Percentiles rank a stretch among this genome's conserved stretches.
Evolutionary conservation across 2,888 invertebrate genomes (phyloP).

Genomic region (Heliconius ismenius): DNA sequence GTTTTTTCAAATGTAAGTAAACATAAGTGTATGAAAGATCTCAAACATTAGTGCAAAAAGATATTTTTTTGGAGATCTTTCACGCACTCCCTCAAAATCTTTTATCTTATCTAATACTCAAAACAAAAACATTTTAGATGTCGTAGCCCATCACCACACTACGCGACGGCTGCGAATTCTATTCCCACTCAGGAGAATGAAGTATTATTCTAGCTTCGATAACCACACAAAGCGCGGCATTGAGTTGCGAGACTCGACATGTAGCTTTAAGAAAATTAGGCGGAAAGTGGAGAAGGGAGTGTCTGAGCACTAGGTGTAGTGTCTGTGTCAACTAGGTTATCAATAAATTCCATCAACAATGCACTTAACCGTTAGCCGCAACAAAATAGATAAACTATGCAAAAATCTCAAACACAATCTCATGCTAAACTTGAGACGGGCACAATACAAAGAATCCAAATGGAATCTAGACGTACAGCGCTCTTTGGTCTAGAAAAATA

Average conservation of each 20-base stretch:
- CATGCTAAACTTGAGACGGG: conserved; percentile 12
- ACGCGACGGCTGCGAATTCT: not conserved
- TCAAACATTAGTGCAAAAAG: too few species aligned
- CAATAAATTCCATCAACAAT: not conserved
- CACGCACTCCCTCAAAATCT: not conserved
- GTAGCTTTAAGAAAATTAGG: too few species aligned
- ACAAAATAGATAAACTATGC: conserved; percentile 28
- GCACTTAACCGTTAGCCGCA: not conserved
- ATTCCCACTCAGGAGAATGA: not conserved
- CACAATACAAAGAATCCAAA: conserved; percentile 32
- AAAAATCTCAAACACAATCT: conserved; percentile 22
- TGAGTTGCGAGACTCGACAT: not conserved
- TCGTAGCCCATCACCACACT: not conserved
- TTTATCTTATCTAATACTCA: not conserved
- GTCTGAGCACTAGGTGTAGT: too few species aligned
- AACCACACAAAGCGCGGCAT: not conserved
- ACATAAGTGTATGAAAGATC: too few species aligned
- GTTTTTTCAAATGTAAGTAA: too few species aligned
- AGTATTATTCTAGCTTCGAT: not conserved
- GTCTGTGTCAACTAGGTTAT: too few species aligned
- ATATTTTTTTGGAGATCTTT: too few species aligned
- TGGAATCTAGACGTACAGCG: conserved; percentile 30
- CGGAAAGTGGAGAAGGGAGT: not conserved
- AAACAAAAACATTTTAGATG: not conserved
- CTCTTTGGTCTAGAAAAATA: conserved; percentile 34